Percentiles rank a stretch among this genome's conserved stretches.
Evolutionary conservation across 2,797 vertebrate species (phyloP).

Genomic region (Molothrus ater): DNA sequence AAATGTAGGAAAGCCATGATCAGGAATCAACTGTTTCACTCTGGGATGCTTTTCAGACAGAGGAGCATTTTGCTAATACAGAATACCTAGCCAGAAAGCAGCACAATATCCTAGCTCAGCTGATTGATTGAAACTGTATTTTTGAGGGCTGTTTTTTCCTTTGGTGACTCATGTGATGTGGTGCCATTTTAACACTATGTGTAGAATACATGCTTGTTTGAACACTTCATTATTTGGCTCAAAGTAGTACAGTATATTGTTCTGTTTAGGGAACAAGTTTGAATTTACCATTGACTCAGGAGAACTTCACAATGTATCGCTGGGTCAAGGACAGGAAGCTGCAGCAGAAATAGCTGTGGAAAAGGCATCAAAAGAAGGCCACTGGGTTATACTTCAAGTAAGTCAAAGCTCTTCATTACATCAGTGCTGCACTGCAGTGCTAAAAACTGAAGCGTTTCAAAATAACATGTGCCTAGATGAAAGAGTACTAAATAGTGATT

Average conservation of each 20-base stretch:
- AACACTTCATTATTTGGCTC: slow-evolving; percentile 33
- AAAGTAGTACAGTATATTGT: slow-evolving; percentile 15
- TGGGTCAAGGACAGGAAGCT: slow-evolving; percentile 88
- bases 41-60: neutral
- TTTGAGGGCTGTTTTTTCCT: neutral
- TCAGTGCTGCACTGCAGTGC: slow-evolving; percentile 60
- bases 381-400: slow-evolving; percentile 91
- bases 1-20: neutral
- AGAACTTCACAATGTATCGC: slow-evolving; percentile 84
- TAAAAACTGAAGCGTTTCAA: slow-evolving; percentile 72
- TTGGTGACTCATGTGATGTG: neutral
- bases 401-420: slow-evolving; percentile 68
- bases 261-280: slow-evolving; percentile 80
- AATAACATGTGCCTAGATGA: slow-evolving; percentile 72
- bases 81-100: neutral
- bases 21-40: neutral
- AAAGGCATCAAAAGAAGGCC: slow-evolving; percentile 88
- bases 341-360: slow-evolving; percentile 84
- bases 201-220: neutral
- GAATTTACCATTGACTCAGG: slow-evolving; percentile 86
- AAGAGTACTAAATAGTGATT: slow-evolving; percentile 73
- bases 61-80: neutral
- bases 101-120: neutral
- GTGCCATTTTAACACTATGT: neutral
- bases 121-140: neutral